A percentile compares a stretch with the other conserved stretches of the same genome.
Conservation (phyloP, 1,140 invertebrate genomes). For the Nymphalis io region DNA sequence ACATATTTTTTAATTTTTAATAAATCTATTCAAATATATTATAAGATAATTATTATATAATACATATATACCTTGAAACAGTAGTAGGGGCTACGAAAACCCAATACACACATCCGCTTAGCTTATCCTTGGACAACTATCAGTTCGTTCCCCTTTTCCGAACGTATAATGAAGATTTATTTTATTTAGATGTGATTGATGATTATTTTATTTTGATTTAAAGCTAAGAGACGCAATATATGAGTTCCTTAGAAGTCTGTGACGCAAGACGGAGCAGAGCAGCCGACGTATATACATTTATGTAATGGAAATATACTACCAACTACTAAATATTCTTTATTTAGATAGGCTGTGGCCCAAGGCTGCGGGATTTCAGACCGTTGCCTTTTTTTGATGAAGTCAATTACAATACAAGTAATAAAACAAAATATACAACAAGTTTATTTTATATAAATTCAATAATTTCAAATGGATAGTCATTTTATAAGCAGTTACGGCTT, state of each 20-base stretch:
- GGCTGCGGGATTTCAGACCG: no score
- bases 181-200: slow-evolving; percentile 21
- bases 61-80: neutral
- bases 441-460: no score
- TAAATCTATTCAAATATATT: no score
- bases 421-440: no score
- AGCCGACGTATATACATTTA: neutral
- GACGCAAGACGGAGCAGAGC: neutral
- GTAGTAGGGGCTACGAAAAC: slow-evolving; percentile 30
- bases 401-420: no score
- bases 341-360: no score
- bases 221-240: neutral
- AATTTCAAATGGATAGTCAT: no score
- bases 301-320: neutral
- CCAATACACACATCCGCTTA: slow-evolving; percentile 32
- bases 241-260: slow-evolving; percentile 4
- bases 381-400: no score
- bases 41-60: neutral
- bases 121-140: slow-evolving; percentile 49
- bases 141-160: slow-evolving; percentile 48
- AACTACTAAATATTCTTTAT: neutral
- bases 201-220: slow-evolving; percentile 26
- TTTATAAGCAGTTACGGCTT: no score
- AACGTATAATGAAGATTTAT: slow-evolving; percentile 32
- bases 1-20: no score